phyloP scores from a whole-genome alignment of 2,888 invertebrate genomes.

The Diarsia dahlii region DNA sequence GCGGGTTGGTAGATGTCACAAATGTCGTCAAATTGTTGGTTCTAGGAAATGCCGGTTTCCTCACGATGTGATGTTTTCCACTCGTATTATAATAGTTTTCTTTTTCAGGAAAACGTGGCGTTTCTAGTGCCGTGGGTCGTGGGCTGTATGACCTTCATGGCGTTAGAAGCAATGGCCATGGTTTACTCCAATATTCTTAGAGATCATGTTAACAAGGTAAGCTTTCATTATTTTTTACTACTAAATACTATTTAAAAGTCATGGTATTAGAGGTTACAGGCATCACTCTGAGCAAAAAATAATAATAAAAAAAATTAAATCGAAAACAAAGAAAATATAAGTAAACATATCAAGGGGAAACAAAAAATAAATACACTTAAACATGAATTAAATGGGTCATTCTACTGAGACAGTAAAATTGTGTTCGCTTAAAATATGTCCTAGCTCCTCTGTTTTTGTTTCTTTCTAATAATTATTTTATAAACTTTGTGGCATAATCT shows the following conservation, averaged over 20 bases:
- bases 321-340: not conserved
- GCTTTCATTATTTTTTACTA: not conserved
- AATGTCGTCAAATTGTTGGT: too few species aligned
- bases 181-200: conserved; percentile 95
- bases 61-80: too few species aligned
- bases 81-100: not conserved
- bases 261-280: not conserved
- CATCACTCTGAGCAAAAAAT: too few species aligned
- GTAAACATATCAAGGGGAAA: not conserved
- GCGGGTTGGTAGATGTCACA: too few species aligned
- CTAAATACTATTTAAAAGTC: not conserved
- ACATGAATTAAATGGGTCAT: too few species aligned
- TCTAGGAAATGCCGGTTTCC: too few species aligned
- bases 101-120: conserved; percentile 93
- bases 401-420: too few species aligned
- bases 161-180: conserved; percentile 95
- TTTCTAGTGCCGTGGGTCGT: conserved; percentile 95
- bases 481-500: too few species aligned
- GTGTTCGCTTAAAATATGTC: too few species aligned
- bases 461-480: too few species aligned
- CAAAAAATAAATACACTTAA: not conserved
- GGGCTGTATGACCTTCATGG: conserved; percentile 95
- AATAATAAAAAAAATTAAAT: too few species aligned
- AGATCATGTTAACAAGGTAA: conserved; percentile 95
- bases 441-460: too few species aligned